phyloP scores from a whole-genome alignment of 2,888 invertebrate genomes.

The Phragmatobia fuliginosa region DNA sequence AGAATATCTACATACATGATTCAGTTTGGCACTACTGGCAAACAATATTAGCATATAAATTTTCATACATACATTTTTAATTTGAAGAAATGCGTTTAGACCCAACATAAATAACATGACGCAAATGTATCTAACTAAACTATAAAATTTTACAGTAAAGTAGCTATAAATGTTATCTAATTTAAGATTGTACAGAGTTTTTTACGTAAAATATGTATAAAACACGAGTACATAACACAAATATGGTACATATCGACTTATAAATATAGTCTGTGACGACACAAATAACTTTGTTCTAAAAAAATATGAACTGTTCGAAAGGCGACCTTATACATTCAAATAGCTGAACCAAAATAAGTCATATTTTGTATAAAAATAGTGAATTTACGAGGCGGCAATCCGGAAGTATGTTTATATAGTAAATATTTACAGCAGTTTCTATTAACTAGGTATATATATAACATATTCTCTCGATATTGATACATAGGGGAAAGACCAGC shows the following conservation, averaged over 20 bases:
- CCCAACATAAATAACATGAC: slow-evolving; percentile 25
- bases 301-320: slow-evolving; percentile 31
- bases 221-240: not conserved
- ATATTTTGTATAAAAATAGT: slow-evolving; percentile 47
- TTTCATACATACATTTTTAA: slow-evolving; percentile 44
- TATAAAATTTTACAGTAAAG: slow-evolving; percentile 57
- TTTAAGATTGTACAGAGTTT: slow-evolving; percentile 22
- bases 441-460: slow-evolving; percentile 50
- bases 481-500: slow-evolving; percentile 31
- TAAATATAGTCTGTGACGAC: slow-evolving; percentile 1
- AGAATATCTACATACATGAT: slow-evolving; percentile 39
- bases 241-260: not conserved
- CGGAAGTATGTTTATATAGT: slow-evolving; percentile 32
- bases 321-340: slow-evolving; percentile 22
- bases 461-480: slow-evolving; percentile 41
- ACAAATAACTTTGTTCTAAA: slow-evolving; percentile 27
- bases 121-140: slow-evolving; percentile 46
- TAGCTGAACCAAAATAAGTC: slow-evolving; percentile 25
- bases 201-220: slow-evolving; percentile 20
- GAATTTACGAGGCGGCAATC: slow-evolving; percentile 37
- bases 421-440: slow-evolving; percentile 52
- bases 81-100: slow-evolving; percentile 39
- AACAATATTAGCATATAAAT: slow-evolving; percentile 37
- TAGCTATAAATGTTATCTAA: slow-evolving; percentile 47
- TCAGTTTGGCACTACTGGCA: slow-evolving; percentile 65